Conservation (phyloP, 92 coral and sea anemone species). For the Desmophyllum pertusum region DNA sequence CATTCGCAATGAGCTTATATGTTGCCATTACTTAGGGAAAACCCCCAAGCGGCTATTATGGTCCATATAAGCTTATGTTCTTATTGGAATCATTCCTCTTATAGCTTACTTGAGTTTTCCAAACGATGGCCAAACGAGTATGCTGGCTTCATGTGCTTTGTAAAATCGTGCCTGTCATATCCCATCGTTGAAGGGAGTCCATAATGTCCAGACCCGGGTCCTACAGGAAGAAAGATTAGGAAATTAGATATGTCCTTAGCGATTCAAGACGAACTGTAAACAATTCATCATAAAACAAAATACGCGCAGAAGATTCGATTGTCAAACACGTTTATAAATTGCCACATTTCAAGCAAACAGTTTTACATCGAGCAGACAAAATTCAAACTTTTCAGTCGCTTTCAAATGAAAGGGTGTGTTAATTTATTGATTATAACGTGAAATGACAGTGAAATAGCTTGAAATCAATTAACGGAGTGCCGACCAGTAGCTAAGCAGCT, state of each 20-base stretch:
- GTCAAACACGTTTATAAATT: not conserved
- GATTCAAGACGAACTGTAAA: not conserved
- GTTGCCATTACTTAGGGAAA: conserved; percentile 6
- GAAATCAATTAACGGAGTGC: conserved; percentile 24
- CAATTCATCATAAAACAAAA: not conserved
- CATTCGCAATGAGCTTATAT: not conserved
- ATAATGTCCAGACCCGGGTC: conserved; percentile 97
- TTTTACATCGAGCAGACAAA: not conserved
- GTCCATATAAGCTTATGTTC: no score
- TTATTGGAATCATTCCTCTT: not conserved
- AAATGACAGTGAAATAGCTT: conserved; percentile 6
- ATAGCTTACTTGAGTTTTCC: conserved; percentile 83
- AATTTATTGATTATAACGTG: not conserved
- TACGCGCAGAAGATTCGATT: no score
- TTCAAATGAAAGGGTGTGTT: not conserved
- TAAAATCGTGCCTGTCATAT: conserved; percentile 72
- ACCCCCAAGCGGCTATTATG: not conserved
- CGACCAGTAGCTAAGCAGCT: conserved; percentile 17
- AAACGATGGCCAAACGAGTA: conserved; percentile 85
- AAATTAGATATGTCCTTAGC: conserved; percentile 1
- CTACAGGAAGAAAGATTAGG: conserved; percentile 22
- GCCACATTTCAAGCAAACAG: not conserved
- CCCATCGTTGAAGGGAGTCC: conserved; percentile 92
- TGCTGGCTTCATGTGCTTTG: conserved; percentile 80
- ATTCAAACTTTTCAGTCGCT: not conserved